phyloP scores from a whole-genome alignment of 2,797 vertebrate species.

The Podargus strigoides region DNA sequence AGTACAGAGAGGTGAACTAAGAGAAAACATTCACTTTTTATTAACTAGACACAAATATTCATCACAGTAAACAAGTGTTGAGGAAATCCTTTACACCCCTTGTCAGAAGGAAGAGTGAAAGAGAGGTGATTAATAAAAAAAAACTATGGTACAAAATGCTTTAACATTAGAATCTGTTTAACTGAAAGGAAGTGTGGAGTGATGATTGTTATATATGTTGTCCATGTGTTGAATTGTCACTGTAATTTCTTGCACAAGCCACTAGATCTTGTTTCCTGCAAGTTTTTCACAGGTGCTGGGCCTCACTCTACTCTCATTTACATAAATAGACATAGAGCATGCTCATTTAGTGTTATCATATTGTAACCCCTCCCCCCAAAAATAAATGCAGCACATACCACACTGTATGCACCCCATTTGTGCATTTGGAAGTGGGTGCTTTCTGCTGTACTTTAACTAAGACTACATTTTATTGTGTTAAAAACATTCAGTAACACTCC shows the following conservation, averaged over 20 bases:
- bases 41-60: neutral
- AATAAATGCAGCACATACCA: neutral
- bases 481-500: neutral
- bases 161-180: neutral
- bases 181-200: neutral
- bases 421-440: neutral
- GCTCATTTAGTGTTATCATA: fast-evolving
- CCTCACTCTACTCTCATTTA: neutral
- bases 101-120: neutral
- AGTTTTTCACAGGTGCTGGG: neutral
- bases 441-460: neutral
- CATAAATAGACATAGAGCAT: neutral
- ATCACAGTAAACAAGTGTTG: neutral
- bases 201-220: neutral
- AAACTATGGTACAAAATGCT: neutral
- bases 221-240: neutral
- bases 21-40: neutral
- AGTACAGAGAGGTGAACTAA: neutral
- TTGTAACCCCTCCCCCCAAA: neutral
- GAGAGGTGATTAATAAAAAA: neutral
- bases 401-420: neutral
- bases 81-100: neutral
- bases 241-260: neutral
- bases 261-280: neutral
- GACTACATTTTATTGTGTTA: neutral